phyloP scores from a whole-genome alignment of 2,113 vertebrate genomes.

The Myotis lucifugus region DNA sequence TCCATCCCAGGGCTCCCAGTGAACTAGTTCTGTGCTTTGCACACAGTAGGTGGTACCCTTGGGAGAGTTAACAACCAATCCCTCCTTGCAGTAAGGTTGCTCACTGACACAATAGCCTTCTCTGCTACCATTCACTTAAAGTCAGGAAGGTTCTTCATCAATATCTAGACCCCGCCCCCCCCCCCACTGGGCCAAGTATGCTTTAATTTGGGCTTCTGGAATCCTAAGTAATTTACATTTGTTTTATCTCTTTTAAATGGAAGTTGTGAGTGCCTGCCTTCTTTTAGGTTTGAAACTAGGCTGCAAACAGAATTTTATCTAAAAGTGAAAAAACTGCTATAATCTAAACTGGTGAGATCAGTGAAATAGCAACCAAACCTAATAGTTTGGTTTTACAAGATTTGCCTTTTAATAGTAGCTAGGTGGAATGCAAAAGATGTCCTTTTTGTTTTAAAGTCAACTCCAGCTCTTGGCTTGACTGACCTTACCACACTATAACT shows the following conservation, averaged over 20 bases:
- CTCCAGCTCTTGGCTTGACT: conserved; percentile 28
- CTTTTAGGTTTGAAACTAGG: conserved; percentile 24
- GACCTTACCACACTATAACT: background rate
- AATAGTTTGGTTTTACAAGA: conserved; percentile 25
- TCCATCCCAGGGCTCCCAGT: background rate
- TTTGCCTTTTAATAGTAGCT: background rate
- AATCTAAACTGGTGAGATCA: conserved; percentile 37
- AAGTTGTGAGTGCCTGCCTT: background rate
- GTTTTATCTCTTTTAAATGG: conserved; percentile 23
- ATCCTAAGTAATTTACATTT: conserved; percentile 18
- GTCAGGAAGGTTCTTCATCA: background rate
- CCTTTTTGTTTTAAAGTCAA: conserved; percentile 38
- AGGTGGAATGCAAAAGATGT: background rate
- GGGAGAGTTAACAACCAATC: background rate
- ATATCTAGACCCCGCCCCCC: background rate
- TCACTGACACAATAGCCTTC: background rate
- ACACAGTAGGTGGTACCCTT: background rate
- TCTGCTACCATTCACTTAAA: conserved; percentile 18
- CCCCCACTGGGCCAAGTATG: background rate
- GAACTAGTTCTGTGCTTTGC: background rate
- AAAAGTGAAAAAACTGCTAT: background rate
- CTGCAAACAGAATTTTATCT: conserved; percentile 27
- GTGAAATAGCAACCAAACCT: background rate
- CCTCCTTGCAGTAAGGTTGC: background rate
- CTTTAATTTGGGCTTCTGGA: conserved; percentile 31